phyloP scores from a whole-genome alignment of 1,140 invertebrate species.

The Uloborus diversus region DNA sequence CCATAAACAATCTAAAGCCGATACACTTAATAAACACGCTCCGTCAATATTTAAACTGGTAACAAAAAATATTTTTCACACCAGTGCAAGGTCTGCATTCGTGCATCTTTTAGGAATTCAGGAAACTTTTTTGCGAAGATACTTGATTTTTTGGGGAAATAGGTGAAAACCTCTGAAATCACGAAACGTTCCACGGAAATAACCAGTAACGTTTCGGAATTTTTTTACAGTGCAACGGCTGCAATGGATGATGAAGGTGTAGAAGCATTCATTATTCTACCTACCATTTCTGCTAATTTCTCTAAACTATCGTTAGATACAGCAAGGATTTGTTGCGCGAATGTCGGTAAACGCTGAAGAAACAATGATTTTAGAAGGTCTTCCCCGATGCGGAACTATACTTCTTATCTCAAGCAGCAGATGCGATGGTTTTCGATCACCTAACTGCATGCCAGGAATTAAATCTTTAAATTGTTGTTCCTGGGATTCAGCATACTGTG shows the following conservation, averaged over 20 bases:
- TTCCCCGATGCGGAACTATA: not conserved
- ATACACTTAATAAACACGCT: too few species aligned
- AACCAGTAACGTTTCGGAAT: too few species aligned
- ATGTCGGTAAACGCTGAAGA: not conserved
- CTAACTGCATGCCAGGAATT: slow-evolving; percentile 5
- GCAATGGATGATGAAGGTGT: not conserved
- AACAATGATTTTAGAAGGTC: slow-evolving; percentile 20
- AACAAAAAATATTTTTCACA: too few species aligned
- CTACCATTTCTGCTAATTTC: slow-evolving; percentile 24
- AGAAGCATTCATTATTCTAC: not conserved
- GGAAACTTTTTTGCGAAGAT: too few species aligned
- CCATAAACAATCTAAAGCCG: too few species aligned
- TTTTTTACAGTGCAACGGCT: too few species aligned
- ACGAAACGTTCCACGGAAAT: too few species aligned
- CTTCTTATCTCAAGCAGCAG: slow-evolving; percentile 1
- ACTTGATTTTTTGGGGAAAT: too few species aligned
- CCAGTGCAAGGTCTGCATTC: too few species aligned
- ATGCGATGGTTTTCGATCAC: not conserved
- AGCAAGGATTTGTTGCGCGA: slow-evolving; percentile 25
- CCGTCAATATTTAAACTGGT: too few species aligned
- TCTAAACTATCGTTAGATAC: slow-evolving; percentile 9
- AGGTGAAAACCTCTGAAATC: too few species aligned
- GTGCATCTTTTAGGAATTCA: too few species aligned
- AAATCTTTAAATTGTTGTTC: not conserved
- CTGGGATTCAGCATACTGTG: slow-evolving; percentile 5